These are phyloP conservation scores for Hyles euphorbiae DNA, from an alignment of 1,140 invertebrate species.

Conservation along the genomic window DNA sequence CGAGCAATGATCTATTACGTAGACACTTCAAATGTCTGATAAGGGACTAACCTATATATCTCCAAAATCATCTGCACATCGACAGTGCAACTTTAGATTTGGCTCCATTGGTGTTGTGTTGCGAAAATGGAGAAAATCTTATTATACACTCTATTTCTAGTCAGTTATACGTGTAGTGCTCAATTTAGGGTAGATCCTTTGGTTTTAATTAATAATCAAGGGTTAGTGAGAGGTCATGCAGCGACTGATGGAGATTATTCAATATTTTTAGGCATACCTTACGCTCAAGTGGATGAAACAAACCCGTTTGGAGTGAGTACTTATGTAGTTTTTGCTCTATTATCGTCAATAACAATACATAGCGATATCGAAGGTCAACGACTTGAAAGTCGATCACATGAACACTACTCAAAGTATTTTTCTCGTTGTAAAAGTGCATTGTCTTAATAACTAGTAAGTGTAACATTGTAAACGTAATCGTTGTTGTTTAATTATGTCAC, in stretches of 20 bases:
- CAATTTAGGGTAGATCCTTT: conserved; percentile 55
- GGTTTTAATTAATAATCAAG: conserved; percentile 53
- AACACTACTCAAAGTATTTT: no score
- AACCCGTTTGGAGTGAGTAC: conserved; percentile 65
- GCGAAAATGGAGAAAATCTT: conserved; percentile 33
- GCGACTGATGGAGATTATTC: conserved; percentile 56
- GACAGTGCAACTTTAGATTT: conserved; percentile 12
- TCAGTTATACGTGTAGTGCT: conserved; percentile 33
- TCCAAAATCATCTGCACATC: conserved; percentile 13
- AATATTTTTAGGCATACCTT: conserved; percentile 57
- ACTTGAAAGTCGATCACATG: no score
- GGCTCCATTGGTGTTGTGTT: conserved; percentile 20
- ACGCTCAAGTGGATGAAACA: conserved; percentile 45
- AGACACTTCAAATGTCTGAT: conserved; percentile 32
- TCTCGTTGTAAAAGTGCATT: no score
- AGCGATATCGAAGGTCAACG: not conserved
- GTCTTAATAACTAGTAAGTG: no score
- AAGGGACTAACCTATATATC: conserved; percentile 29
- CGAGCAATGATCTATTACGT: conserved; percentile 13
- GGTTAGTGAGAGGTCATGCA: conserved; percentile 53
- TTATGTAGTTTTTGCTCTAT: not conserved
- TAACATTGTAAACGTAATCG: no score
- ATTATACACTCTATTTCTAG: conserved; percentile 31
- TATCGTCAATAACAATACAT: not conserved
- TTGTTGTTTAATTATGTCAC: not conserved